phyloP scores from a whole-genome alignment of 2,888 invertebrate genomes.

The Agrotis segetum region DNA sequence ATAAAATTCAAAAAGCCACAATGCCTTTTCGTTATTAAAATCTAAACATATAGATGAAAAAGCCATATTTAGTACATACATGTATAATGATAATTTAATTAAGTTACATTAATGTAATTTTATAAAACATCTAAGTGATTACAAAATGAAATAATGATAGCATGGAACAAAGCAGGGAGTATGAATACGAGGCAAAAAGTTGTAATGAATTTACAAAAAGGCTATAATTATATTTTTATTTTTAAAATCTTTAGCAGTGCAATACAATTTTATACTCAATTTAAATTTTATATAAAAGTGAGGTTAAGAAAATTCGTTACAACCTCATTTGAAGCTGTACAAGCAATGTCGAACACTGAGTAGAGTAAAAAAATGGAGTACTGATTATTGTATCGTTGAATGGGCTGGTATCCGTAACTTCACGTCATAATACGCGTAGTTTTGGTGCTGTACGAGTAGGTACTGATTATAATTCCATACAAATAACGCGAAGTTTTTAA shows the following conservation, averaged over 20 bases:
- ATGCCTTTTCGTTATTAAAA: not conserved
- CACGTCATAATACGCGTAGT: too few relatives aligned
- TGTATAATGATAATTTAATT: not conserved
- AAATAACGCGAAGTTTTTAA: not conserved
- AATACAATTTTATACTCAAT: not conserved
- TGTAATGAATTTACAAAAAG: constrained; percentile 38
- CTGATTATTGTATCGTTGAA: not conserved
- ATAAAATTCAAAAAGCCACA: not conserved
- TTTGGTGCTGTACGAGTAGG: constrained; percentile 18
- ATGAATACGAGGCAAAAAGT: constrained; percentile 23
- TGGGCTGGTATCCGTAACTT: too few relatives aligned
- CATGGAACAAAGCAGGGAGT: constrained; percentile 33
- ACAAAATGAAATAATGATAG: constrained; percentile 8
- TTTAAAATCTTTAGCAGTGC: not conserved
- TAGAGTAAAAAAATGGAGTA: constrained; percentile 47
- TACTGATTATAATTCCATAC: too few relatives aligned
- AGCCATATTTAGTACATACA: not conserved
- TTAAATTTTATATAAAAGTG: not conserved
- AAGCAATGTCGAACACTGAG: constrained; percentile 58
- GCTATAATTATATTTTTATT: not conserved
- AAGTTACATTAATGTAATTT: not conserved
- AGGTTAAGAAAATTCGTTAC: constrained; percentile 36
- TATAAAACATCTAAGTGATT: not conserved
- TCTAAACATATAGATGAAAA: constrained; percentile 5
- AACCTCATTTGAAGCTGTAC: constrained; percentile 53